phyloP scores from a whole-genome alignment of 2,888 invertebrate species.

The Euphydryas editha region DNA sequence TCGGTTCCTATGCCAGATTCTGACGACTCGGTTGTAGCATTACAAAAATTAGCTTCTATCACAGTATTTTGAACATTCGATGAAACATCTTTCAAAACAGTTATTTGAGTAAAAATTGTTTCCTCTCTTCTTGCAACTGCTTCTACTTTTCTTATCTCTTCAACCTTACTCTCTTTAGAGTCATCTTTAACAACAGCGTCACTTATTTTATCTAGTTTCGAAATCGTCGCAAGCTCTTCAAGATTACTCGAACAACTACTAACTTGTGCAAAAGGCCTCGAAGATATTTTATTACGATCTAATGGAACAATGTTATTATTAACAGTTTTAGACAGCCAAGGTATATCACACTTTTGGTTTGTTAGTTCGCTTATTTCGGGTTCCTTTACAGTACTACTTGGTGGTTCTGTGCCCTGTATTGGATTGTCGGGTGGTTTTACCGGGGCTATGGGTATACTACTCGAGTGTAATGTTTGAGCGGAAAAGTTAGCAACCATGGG shows the following conservation, averaged over 20 bases:
- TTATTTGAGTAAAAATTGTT: conserved; percentile 76
- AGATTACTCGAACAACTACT: conserved; percentile 68
- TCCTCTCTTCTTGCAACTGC: conserved; percentile 73
- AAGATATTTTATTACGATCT: conserved; percentile 65
- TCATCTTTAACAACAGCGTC: conserved; percentile 41
- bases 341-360: conserved; percentile 74
- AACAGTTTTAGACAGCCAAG: conserved; percentile 78
- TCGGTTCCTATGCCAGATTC: conserved; percentile 79
- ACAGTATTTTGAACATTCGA: conserved; percentile 74
- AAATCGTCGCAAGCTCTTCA: conserved; percentile 56
- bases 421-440: conserved; percentile 79
- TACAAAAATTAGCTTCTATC: conserved; percentile 75
- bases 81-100: conserved; percentile 75
- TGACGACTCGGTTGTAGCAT: conserved; percentile 70
- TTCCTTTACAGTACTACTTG: conserved; percentile 77
- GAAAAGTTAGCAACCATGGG: conserved; percentile 67
- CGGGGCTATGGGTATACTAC: conserved; percentile 77
- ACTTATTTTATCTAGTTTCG: conserved; percentile 43
- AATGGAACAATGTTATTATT: conserved; percentile 75
- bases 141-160: conserved; percentile 64
- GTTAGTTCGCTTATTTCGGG: conserved; percentile 60
- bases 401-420: conserved; percentile 77
- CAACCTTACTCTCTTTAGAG: conserved; percentile 46
- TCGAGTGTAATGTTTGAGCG: conserved; percentile 68
- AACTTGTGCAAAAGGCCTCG: conserved; percentile 76